Base-by-base conservation (phyloP, 2,888 invertebrate species). In the Xanthia icteritia region DNA sequence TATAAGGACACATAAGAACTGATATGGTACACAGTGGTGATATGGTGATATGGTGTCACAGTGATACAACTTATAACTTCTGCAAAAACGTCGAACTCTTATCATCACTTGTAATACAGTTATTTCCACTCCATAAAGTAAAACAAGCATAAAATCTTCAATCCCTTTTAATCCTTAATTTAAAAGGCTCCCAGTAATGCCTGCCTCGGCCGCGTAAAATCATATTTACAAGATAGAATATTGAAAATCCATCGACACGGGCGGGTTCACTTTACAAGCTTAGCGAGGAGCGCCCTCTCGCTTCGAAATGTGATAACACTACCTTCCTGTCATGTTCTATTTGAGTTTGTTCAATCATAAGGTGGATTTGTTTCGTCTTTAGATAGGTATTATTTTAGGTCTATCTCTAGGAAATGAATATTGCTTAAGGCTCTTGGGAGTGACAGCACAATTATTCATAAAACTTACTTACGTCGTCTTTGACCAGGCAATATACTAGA, bases 211-310 rank as follows among this genome's bases (percentile, higher is more conserved):
- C 76, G 76, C 78, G 71, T 66, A 60, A 84, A 89, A 90, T 90
- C 82, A 85, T 85, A 84, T 90, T 88, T 85, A 73, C 70, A 64
- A 74, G 75, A 89, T 86, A 83, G 78, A 89, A 87, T 89, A 84
- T 89, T 86, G 83, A 87, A 84, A 90, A 87, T 87, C 86, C 86
- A 88, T 89, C 85, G 85, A 79, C 77, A 27, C 73, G 73, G 75
- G 75, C 70, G 67, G 73, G 78, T 78, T 84, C 79, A 80, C 77
- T 77, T 86, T 71, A 78, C 61, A 54, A 56, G 73, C 76, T 77
- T 77, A 79, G 71, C 70, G 73, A 31, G 23, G 48, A 27, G 67
- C 77, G 79, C 88, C 71, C 73, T 76, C 77, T 79, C 6, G 71
- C 64, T 74, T 61, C 11, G 8, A 56, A 68, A 77, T 79, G 31